Base-by-base conservation (phyloP, 2,797 vertebrate species). In the Sebastes iracundus region DNA sequence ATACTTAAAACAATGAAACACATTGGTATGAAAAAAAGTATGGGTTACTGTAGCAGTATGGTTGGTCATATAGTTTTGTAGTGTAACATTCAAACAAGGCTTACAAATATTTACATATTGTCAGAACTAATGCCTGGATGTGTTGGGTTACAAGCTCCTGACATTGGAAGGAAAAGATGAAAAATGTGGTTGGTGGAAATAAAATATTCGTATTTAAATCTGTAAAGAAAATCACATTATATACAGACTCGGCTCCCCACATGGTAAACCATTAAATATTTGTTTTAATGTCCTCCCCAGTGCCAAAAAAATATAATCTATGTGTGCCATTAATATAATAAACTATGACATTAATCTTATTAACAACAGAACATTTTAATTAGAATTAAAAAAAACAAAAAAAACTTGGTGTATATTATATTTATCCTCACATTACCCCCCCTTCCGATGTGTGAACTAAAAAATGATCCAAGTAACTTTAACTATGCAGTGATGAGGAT, bases 401-500 rank as follows among this genome's bases (percentile, higher is more conserved):
- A 66, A 11, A 30, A 28, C 27, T 9, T 60, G 9, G 7, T 20
- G n/a, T 42, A n/a, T 32, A 7, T 46, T 33, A 13, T 12, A 61
- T 60, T 32, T 22, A 46, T 72, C 25, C 49, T 46, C 27, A 64
- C 7, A 20, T 55, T 25, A 42, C 23, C 49, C 53, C 20, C 3
- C 3, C 2, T 59, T 46, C 30, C 0, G 2, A 62, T 27, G 14
- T 68, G n/a, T 72, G 58, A 73, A 53, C 27, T 62, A 35, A 22
- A 61, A 63, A 82, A 62, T 63, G 20, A 65, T 49, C 70, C 4
- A 18, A 73, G 30, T 63, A 18, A 52, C 64, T 72, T 58, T 53
- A 63, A 60, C 20, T 60, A 38, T 30, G 8, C 58, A 72, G 56
- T 14, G 35, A 80, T 80, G 35, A 74, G 56, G 30, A 63, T 63